These are phyloP conservation scores for Manacus vitellinus DNA, from an alignment of 2,113 vertebrate genomes.

Conservation along the genomic window DNA sequence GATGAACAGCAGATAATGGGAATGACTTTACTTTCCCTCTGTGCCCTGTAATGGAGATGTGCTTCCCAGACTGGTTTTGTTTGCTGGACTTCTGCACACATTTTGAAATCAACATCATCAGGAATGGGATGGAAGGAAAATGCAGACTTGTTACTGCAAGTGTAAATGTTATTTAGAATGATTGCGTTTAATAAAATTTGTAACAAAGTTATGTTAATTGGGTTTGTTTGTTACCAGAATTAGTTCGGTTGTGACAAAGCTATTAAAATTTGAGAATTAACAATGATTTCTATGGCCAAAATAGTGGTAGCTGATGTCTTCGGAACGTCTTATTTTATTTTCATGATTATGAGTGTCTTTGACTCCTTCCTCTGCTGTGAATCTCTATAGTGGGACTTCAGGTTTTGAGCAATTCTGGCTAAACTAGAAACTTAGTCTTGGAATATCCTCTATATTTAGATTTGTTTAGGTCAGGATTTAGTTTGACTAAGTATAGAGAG, in stretches of 20 bases:
- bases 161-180: background rate
- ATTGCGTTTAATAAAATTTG: background rate
- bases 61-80: background rate
- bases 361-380: background rate
- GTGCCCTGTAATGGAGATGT: background rate
- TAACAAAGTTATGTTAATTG: background rate
- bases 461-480: background rate
- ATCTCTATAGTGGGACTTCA: background rate
- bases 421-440: background rate
- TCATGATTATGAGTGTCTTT: background rate
- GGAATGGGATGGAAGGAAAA: background rate
- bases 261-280: background rate
- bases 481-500: background rate
- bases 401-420: background rate
- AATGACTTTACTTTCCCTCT: background rate
- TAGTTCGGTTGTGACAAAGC: background rate
- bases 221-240: background rate
- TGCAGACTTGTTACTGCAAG: background rate
- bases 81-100: background rate
- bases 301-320: background rate
- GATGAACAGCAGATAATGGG: background rate
- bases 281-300: background rate
- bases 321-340: background rate
- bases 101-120: background rate
- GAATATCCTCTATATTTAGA: background rate